phyloP scores from a whole-genome alignment of 2,797 vertebrate genomes.

The Chaetophractus vellerosus region DNA sequence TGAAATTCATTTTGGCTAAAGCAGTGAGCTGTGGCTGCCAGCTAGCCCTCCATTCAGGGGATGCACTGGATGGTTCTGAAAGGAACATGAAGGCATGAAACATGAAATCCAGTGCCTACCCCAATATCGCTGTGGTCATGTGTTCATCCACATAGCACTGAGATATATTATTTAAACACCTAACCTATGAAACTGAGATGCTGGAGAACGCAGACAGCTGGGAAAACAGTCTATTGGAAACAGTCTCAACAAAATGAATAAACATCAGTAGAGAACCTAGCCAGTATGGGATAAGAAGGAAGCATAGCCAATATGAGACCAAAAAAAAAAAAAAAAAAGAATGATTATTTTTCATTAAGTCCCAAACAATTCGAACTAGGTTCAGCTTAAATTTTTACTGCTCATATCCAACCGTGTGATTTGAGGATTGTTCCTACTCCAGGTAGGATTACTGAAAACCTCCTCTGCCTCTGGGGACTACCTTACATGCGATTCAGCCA shows the following conservation, averaged over 20 bases:
- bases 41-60: not conserved
- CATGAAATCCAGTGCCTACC: rapidly evolving
- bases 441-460: not conserved
- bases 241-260: not conserved
- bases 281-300: not conserved
- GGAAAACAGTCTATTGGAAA: conserved; percentile 23
- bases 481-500: not conserved
- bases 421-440: not conserved
- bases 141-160: not conserved
- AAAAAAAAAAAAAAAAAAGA: not conserved
- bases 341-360: not conserved
- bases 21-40: not conserved
- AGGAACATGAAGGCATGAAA: not conserved
- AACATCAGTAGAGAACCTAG: not conserved
- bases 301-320: not conserved
- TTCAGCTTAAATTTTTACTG: not conserved
- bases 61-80: not conserved
- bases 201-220: not conserved
- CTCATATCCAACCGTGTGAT: not conserved
- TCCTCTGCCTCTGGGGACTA: not conserved
- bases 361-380: not conserved
- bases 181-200: not conserved
- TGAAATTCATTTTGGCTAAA: conserved; percentile 53
- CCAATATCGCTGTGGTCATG: not conserved
- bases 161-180: not conserved